Conservation (phyloP, 35 echinoderm and acorn worm species). For the Apostichopus parvimensis region DNA sequence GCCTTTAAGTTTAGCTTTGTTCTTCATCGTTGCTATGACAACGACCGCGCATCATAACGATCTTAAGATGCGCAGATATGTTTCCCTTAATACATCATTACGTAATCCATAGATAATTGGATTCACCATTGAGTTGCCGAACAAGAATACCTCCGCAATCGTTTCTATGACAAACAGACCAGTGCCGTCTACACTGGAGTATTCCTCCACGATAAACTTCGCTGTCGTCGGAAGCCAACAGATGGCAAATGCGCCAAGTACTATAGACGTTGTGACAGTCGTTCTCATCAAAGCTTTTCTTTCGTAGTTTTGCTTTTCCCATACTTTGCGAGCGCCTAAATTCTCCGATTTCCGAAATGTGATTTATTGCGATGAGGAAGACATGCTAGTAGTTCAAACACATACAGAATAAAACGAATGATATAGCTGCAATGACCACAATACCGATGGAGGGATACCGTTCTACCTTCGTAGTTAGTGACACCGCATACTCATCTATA, state of each 20-base stretch:
- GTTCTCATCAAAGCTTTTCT: neutral
- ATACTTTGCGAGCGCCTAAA: too few species aligned
- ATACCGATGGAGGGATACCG: neutral
- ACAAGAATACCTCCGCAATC: neutral
- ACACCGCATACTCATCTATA: neutral
- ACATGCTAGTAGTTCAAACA: neutral
- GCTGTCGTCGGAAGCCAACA: conserved; percentile 10
- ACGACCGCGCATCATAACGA: too few species aligned
- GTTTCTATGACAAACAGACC: neutral
- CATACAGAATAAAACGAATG: neutral
- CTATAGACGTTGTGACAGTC: conserved; percentile 2
- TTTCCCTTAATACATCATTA: neutral
- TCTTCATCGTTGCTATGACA: too few species aligned
- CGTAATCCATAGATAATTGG: conserved; percentile 23
- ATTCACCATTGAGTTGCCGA: conserved; percentile 29
- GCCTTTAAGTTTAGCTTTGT: too few species aligned
- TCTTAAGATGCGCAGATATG: too few species aligned
- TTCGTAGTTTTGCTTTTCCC: neutral
- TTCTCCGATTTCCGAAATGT: neutral
- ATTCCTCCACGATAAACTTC: conserved; percentile 2
- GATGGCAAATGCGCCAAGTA: conserved; percentile 3
- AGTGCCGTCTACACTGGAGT: too few species aligned
- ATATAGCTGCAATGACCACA: neutral
- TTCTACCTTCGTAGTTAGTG: neutral
- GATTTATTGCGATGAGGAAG: neutral